phyloP scores from a whole-genome alignment of 2,888 invertebrate genomes.

The Koerneria pararmatus region DNA sequence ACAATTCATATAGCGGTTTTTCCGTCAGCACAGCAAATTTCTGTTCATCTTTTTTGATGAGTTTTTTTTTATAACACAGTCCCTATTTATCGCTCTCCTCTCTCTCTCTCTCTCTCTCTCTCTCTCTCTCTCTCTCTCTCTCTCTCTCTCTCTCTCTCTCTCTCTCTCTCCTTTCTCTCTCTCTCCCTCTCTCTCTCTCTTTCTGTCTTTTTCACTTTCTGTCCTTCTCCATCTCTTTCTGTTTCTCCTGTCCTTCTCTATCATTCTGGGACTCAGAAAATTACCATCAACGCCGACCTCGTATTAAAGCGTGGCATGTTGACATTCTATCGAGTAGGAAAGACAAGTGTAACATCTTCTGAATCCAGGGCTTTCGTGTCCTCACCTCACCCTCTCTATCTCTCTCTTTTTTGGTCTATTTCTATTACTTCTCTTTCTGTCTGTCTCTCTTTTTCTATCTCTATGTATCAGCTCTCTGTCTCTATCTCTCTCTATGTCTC shows the following conservation, averaged over 20 bases:
- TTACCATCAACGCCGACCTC: constrained; percentile 9
- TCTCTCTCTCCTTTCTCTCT: neutral
- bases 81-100: neutral
- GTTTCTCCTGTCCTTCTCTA: neutral
- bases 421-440: neutral
- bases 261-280: constrained; percentile 11
- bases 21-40: too few relatives aligned
- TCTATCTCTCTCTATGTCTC: neutral
- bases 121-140: neutral
- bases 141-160: neutral
- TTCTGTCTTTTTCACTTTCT: neutral
- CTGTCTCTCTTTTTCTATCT: neutral
- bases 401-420: neutral
- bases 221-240: neutral
- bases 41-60: neutral
- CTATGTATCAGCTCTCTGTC: neutral
- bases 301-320: neutral
- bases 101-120: neutral
- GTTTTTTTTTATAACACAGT: neutral
- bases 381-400: neutral
- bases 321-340: too few relatives aligned
- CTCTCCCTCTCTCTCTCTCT: neutral
- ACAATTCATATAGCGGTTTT: too few relatives aligned
- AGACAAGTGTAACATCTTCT: too few relatives aligned
- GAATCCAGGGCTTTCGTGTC: too few relatives aligned